Percentiles rank a stretch among this genome's conserved stretches.
phyloP scores from a whole-genome alignment of 1,140 invertebrate genomes.

The Papilio polyxenes region DNA sequence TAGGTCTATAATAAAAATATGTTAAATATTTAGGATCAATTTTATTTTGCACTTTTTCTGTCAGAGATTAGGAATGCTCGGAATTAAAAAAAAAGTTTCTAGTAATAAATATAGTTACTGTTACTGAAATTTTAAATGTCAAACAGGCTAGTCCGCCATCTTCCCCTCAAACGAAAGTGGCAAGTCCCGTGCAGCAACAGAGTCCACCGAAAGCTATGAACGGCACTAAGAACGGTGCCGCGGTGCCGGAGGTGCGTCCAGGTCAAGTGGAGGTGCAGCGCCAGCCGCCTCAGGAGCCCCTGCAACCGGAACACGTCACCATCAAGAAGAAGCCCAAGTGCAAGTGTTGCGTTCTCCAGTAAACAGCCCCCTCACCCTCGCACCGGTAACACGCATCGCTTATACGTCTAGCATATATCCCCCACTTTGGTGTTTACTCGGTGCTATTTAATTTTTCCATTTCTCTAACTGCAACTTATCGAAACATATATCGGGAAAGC shows the following conservation, averaged over 20 bases:
- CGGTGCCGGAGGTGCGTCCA: conserved; percentile 57
- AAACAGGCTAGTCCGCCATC: conserved; percentile 69
- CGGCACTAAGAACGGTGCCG: conserved; percentile 75
- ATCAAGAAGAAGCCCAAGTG: conserved; percentile 95
- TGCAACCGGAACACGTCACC: conserved; percentile 91
- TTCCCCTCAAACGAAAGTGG: conserved; percentile 69
- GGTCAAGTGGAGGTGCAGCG: conserved; percentile 87
- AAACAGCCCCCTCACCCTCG: conserved; percentile 33
- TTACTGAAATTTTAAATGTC: not conserved
- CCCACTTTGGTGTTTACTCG: conserved; percentile 67
- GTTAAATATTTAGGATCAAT: no score
- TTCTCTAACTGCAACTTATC: conserved; percentile 47
- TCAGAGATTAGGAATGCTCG: no score
- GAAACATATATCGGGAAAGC: conserved; percentile 45
- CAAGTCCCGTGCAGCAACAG: conserved; percentile 62
- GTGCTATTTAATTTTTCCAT: conserved; percentile 68
- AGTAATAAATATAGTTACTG: not conserved
- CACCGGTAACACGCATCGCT: conserved; percentile 65
- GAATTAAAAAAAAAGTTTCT: no score
- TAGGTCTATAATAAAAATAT: no score
- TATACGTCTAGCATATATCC: conserved; percentile 49
- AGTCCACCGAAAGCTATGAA: conserved; percentile 71
- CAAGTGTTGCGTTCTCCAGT: conserved; percentile 93
- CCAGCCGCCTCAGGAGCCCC: conserved; percentile 86
- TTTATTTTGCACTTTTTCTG: not conserved